Evolutionary conservation across 2,113 vertebrate genomes (phyloP).

Genomic region (Onychostruthus taczanowskii): DNA sequence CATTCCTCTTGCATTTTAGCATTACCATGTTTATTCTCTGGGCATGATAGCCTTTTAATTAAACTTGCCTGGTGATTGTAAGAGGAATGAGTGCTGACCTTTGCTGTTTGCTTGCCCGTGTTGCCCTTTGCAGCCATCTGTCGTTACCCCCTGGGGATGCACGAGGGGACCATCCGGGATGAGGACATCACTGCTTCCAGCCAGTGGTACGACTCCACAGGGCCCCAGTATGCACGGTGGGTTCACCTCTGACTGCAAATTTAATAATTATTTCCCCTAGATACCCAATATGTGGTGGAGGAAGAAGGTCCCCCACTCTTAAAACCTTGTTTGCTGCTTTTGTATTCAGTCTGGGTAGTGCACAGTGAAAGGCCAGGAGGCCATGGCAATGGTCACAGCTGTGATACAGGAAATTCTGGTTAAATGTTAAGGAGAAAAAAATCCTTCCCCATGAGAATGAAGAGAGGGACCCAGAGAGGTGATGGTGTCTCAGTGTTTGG

Average conservation of each 20-base stretch:
- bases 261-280: accelerated
- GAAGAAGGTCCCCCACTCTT: background rate
- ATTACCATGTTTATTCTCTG: background rate
- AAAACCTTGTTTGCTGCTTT: background rate
- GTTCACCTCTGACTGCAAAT: background rate
- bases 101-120: background rate
- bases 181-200: conserved; percentile 88
- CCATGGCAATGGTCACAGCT: background rate
- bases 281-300: background rate
- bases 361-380: background rate
- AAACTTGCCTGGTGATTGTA: background rate
- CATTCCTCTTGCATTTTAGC: background rate
- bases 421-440: background rate
- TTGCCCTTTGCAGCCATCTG: conserved; percentile 74
- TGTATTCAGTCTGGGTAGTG: background rate
- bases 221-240: conserved; percentile 85
- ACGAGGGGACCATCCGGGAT: conserved; percentile 84
- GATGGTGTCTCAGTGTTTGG: background rate
- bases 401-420: background rate
- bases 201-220: conserved; percentile 87
- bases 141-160: conserved; percentile 88
- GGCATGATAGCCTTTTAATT: background rate
- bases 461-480: background rate
- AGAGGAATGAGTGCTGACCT: background rate
- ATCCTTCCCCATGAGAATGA: background rate